Evolutionary conservation across 1,140 invertebrate species (phyloP), one percentile per base, ranked within the genome.

Genomic region (Bombus superbus): DNA sequence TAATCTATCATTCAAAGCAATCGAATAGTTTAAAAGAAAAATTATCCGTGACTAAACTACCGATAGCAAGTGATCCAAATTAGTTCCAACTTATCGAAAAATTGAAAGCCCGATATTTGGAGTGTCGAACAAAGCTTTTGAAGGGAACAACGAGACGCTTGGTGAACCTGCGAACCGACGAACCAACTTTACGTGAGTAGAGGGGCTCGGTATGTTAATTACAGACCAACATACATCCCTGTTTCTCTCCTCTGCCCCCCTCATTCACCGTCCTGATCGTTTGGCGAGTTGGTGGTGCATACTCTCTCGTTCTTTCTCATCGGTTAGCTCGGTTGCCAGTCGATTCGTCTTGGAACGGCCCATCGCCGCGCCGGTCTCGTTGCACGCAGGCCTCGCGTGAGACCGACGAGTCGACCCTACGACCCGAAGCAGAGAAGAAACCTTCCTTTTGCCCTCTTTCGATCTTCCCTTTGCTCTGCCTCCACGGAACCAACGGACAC

Each of bases 201-300:
- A 88, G 90, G 92, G 90, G 92, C 92, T 95, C 93, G 94, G 94
- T 95, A 95, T 95, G 94, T 95, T 95, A 95, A 95, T 95, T 95
- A 95, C 93, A 94, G 93, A 90, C 92, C 91, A 92, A 94, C 90
- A 88, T 91, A 88, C 90, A 88, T 91, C 88, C 91, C 78, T 83
- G 88, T 86, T 68, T 38, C 85, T 88, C 78, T 80, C 86, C 78
- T 64, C 85, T 78, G 69, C 84, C 62, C 62, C 81, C 80, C 83
- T 74, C 78, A 59, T 42, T 81, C 68, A 2, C 35, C 47, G 69
- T 82, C 5, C 82, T 80, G 78, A 86, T 88, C 88, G 57, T 79
- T 83, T 59, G 83, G 68, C 75, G 28, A n/a, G 28, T 42, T 57
- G 69, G 64, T 74, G 47, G 71, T 64, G 87, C 71, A 78, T 79